phyloP scores from a whole-genome alignment of 2,113 vertebrate genomes.

The Strix uralensis region DNA sequence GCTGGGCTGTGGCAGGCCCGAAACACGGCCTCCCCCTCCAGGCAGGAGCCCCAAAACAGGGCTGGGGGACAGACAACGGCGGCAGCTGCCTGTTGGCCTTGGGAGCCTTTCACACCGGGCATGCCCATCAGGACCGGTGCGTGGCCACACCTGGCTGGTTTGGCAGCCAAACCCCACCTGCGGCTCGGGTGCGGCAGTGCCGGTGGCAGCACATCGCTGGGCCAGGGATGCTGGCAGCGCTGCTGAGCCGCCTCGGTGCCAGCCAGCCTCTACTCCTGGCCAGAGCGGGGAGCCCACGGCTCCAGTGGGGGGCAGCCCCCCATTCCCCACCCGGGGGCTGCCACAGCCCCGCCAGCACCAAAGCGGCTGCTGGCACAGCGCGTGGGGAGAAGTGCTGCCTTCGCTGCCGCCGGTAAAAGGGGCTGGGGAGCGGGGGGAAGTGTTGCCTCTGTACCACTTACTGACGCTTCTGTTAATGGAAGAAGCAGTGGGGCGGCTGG shows the following conservation, averaged over 20 bases:
- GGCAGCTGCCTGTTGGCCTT: background rate
- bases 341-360: background rate
- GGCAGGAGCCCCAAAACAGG: background rate
- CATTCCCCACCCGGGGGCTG: accelerated
- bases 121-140: background rate
- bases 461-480: slow-evolving; percentile 32
- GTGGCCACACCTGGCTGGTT: background rate
- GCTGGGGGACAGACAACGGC: background rate
- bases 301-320: accelerated
- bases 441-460: slow-evolving; percentile 5
- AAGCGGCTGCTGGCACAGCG: background rate
- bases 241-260: accelerated
- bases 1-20: background rate
- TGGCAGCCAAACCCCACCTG: background rate
- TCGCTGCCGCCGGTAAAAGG: background rate
- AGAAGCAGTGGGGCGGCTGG: background rate
- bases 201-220: accelerated
- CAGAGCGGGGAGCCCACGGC: accelerated
- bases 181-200: background rate
- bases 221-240: background rate
- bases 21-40: accelerated
- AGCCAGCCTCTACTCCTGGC: accelerated
- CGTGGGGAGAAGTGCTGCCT: background rate
- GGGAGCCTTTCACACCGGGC: background rate
- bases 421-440: background rate